Evolutionary conservation across 2,797 vertebrate genomes (phyloP).

Genomic region (Aselliscus stoliczkanus): DNA sequence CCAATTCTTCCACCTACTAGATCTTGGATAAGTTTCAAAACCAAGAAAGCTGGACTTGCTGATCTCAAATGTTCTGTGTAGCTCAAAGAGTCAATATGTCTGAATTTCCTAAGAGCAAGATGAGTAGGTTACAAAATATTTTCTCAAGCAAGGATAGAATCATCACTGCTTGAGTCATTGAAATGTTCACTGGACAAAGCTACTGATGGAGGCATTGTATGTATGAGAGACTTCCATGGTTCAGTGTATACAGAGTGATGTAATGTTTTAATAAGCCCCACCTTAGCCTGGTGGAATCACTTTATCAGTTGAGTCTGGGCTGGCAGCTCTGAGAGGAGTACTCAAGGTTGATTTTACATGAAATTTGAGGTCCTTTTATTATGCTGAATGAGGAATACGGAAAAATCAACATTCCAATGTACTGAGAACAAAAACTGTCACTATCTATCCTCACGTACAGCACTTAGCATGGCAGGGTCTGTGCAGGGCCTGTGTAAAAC

Average conservation of each 20-base stretch:
- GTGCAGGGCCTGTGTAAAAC: not conserved
- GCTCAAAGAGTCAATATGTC: not conserved
- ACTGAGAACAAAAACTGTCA: not conserved
- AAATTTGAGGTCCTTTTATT: not conserved
- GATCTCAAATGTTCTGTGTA: not conserved
- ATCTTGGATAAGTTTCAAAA: not conserved
- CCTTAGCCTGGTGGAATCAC: conserved; percentile 32
- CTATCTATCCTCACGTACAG: not conserved
- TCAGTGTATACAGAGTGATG: not conserved
- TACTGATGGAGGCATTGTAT: not conserved
- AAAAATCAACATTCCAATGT: not conserved
- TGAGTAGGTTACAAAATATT: conserved; percentile 12
- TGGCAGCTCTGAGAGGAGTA: not conserved
- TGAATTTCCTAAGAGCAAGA: not conserved
- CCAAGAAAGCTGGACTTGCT: not conserved
- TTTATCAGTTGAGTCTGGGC: conserved; percentile 39
- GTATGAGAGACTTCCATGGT: conserved; percentile 4
- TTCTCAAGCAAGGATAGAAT: conserved; percentile 30
- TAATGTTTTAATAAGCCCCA: conserved; percentile 52
- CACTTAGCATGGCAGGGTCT: not conserved
- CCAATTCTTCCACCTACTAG: not conserved
- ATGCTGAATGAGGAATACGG: not conserved
- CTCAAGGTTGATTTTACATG: not conserved
- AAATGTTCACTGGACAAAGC: not conserved
- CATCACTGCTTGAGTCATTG: not conserved